Conservation (phyloP, 2,888 invertebrate genomes). For the Melangyna quadrimaculata region DNA sequence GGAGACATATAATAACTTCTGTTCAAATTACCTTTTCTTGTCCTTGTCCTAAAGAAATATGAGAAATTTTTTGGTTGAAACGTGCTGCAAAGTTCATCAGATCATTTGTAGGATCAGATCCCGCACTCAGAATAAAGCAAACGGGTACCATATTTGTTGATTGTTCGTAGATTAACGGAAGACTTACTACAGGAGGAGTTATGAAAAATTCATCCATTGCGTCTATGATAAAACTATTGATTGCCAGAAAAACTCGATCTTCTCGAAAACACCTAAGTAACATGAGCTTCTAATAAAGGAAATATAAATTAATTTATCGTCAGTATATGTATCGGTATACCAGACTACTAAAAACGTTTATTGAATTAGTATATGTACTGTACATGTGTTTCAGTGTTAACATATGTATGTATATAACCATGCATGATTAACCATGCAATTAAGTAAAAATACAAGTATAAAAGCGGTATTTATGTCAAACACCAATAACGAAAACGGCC, state of each 20-base stretch:
- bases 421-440: no score
- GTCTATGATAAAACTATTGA: slow-evolving; percentile 90
- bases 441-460: no score
- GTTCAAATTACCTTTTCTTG: slow-evolving; percentile 88
- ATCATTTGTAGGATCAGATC: slow-evolving; percentile 95
- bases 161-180: slow-evolving; percentile 92
- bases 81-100: slow-evolving; percentile 89
- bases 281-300: slow-evolving; percentile 85
- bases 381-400: no score
- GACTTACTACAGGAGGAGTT: slow-evolving; percentile 91
- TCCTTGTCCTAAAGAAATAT: slow-evolving; percentile 95
- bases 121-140: slow-evolving; percentile 95
- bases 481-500: no score
- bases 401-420: no score
- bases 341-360: no score
- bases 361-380: no score
- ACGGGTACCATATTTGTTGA: slow-evolving; percentile 92
- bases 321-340: no score
- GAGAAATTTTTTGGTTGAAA: slow-evolving; percentile 89
- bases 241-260: slow-evolving; percentile 93
- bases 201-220: slow-evolving; percentile 94
- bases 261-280: slow-evolving; percentile 93
- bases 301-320: no score
- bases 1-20: no score
- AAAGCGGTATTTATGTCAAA: no score